phyloP scores from a whole-genome alignment of 2,113 vertebrate species.

The Cephalopterus ornatus region DNA sequence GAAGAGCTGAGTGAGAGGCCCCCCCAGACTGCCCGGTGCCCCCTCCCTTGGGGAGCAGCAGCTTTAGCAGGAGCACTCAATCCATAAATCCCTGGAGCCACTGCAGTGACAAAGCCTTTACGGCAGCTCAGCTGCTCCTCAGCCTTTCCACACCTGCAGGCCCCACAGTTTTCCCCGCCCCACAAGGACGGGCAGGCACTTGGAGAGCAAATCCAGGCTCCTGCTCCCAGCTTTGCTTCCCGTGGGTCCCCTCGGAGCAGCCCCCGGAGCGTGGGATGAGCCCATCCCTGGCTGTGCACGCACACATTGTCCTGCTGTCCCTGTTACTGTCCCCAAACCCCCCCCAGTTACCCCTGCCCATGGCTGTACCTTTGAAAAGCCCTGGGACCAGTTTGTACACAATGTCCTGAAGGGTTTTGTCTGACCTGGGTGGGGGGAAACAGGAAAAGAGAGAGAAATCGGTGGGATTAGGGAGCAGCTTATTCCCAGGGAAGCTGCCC shows the following conservation, averaged over 20 bases:
- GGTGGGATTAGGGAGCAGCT: background rate
- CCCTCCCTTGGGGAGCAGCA: background rate
- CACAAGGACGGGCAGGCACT: background rate
- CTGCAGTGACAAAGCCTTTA: background rate
- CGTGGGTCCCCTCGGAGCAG: background rate
- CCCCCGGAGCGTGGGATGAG: background rate
- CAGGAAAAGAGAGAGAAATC: background rate
- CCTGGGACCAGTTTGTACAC: constrained; percentile 94
- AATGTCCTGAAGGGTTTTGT: constrained; percentile 94
- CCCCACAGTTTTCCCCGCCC: background rate
- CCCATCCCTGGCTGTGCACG: background rate
- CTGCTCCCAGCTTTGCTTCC: background rate
- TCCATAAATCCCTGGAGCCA: background rate
- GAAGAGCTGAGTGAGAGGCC: background rate
- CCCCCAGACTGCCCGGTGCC: background rate
- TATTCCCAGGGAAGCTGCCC: background rate
- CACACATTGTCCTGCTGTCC: background rate
- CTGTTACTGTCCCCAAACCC: background rate
- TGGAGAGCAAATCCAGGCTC: background rate
- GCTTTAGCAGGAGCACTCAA: background rate
- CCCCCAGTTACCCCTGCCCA: fast-evolving
- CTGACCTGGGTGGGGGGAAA: constrained; percentile 75
- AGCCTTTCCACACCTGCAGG: background rate
- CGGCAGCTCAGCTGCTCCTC: background rate
- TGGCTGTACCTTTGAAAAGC: constrained; percentile 87